Conservation (phyloP, 2,797 vertebrate genomes). For the Amblyopsis hoosieri region DNA sequence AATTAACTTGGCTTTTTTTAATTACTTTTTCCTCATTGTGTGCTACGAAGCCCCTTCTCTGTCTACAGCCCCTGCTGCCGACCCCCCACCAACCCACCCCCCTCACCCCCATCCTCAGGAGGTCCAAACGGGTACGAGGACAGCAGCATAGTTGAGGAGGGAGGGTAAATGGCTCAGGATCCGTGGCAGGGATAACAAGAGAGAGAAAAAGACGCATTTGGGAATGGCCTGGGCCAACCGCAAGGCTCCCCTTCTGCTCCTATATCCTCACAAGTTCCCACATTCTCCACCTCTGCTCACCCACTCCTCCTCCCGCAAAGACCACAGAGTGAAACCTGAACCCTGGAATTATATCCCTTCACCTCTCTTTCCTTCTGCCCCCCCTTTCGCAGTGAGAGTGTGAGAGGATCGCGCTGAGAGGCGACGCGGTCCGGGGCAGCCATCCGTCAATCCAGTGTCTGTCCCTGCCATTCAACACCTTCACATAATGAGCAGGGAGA, state of each 20-base stretch:
- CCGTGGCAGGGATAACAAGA: slow-evolving; percentile 57
- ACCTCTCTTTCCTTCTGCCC: slow-evolving; percentile 24
- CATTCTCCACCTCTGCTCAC: slow-evolving; percentile 62
- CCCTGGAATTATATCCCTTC: slow-evolving; percentile 71
- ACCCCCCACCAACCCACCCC: slow-evolving; percentile 35
- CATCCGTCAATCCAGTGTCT: slow-evolving; percentile 44
- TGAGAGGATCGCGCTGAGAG: slow-evolving; percentile 50
- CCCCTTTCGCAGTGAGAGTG: slow-evolving; percentile 51
- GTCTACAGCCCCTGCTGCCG: slow-evolving; percentile 48
- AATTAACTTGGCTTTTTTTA: slow-evolving; percentile 71
- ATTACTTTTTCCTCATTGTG: slow-evolving; percentile 66
- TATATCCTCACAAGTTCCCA: slow-evolving; percentile 64
- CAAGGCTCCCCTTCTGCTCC: slow-evolving; percentile 67
- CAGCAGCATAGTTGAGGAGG: slow-evolving; percentile 21
- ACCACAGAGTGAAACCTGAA: slow-evolving; percentile 79
- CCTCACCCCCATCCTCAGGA: not conserved
- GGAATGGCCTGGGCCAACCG: slow-evolving; percentile 64
- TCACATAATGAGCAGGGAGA: slow-evolving; percentile 46
- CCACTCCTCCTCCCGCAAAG: slow-evolving; percentile 56
- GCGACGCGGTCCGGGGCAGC: slow-evolving; percentile 33
- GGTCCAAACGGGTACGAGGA: not conserved
- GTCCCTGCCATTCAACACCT: slow-evolving; percentile 58
- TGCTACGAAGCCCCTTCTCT: slow-evolving; percentile 54
- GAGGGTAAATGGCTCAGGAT: slow-evolving; percentile 29
- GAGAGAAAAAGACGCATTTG: slow-evolving; percentile 57